Base-by-base conservation (phyloP, 2,113 vertebrate species). In the Hemicordylus capensis region DNA sequence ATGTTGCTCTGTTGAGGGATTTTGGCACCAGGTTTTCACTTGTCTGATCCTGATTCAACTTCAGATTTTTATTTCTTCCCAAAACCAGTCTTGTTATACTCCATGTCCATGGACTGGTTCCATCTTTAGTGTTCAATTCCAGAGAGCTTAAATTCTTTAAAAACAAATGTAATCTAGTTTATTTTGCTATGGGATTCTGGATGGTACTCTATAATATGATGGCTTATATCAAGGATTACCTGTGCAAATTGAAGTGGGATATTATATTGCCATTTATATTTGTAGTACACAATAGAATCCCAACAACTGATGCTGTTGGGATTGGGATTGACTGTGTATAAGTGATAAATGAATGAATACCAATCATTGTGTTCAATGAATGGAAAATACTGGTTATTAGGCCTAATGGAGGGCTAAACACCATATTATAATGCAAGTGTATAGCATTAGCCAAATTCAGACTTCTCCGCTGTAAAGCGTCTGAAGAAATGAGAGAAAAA, bases 221-320 rank as follows among this genome's bases (percentile, higher is more conserved):
- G 34, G 17, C 2, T 79, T 64, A 64, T 63, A 7, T 79, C 77
- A n/a, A 28, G 48, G 34, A 85, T 78, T 63, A 1, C 42, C 26
- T 82, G 5, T 42, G 42, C 3, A 88, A 56, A 90, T 42, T 54
- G 73, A 12, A 84, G 2, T 0, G 79, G n/a, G 59, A 48, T 1
- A 7, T 85, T 86, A 78, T 37, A 48, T 76, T 79, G 6, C 59
- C 87, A 22, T 66, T 89, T 46, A 67, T 81, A 86, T 1, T 28
- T 81, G 1, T 84, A 8, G 22, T 84, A 8, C 17, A 24, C 83
- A 44, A 39, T 72, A 80, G 31, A 79, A 37, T 74, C n/a, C n/a
- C n/a, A n/a, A n/a, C n/a, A n/a, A n/a, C n/a, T n/a, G n/a, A n/a
- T n/a, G n/a, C n/a, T n/a, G n/a, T n/a, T n/a, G n/a, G n/a, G n/a